A percentile compares a stretch with the other conserved stretches of the same genome.
Evolutionary conservation across 2,888 invertebrate species (phyloP).

Genomic region (Nasonia oneida): DNA sequence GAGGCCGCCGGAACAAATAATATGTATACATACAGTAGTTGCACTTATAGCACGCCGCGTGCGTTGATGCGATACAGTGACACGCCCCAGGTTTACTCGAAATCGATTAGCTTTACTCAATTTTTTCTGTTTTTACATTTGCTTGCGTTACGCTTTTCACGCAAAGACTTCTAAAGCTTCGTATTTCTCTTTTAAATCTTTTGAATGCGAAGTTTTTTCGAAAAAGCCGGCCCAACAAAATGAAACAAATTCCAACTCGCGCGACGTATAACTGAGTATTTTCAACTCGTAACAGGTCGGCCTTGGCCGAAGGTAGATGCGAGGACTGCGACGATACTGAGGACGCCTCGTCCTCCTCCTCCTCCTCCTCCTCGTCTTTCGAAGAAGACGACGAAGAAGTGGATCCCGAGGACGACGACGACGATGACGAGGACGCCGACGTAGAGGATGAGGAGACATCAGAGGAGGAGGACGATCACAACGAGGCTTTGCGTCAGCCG

Average conservation of each 20-base stretch:
- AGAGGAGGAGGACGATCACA: constrained; percentile 18
- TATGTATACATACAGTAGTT: neutral
- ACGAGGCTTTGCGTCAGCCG: neutral
- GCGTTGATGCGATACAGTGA: neutral
- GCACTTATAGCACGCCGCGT: neutral
- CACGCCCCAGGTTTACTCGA: too few species aligned
- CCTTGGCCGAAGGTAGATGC: neutral
- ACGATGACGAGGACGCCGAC: constrained; percentile 8
- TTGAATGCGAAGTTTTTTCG: neutral
- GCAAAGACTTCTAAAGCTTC: too few species aligned
- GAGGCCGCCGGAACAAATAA: constrained; percentile 4
- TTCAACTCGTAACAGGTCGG: neutral
- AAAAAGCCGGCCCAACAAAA: neutral
- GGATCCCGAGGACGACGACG: neutral
- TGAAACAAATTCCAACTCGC: neutral
- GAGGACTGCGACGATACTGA: constrained; percentile 38
- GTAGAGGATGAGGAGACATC: neutral
- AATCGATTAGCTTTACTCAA: too few species aligned
- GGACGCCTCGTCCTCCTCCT: constrained; percentile 4
- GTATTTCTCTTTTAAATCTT: too few species aligned
- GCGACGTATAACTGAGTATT: neutral
- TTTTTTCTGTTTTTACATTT: too few species aligned
- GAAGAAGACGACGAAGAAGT: constrained; percentile 23
- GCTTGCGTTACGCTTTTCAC: too few species aligned
- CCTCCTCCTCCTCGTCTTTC: constrained; percentile 21